These are phyloP conservation scores for Cardiocondyla obscurior DNA, from an alignment of 1,140 invertebrate species.

Conservation along the genomic window DNA sequence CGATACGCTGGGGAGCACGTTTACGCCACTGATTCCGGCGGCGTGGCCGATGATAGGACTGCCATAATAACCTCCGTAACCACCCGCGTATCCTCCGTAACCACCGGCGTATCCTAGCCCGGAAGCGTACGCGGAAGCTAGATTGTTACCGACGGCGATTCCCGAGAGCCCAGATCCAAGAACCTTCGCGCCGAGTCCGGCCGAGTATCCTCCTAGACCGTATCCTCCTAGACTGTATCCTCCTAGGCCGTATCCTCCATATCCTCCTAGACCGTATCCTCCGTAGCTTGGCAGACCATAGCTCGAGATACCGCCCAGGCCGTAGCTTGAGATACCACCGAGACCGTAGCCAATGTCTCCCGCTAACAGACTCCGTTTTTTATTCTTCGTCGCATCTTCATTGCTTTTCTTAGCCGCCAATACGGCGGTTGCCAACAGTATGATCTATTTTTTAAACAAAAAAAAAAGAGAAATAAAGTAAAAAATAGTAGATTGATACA, in stretches of 20 bases:
- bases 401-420: background rate
- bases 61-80: conserved; percentile 18
- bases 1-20: background rate
- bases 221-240: background rate
- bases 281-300: background rate
- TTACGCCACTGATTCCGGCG: background rate
- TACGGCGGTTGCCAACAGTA: conserved; percentile 41
- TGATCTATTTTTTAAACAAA: conserved; percentile 2
- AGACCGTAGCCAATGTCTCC: background rate
- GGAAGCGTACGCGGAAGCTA: background rate
- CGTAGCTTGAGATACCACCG: background rate
- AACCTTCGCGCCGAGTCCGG: background rate
- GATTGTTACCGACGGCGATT: background rate
- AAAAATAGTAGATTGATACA: background rate
- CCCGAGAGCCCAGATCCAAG: conserved; percentile 14
- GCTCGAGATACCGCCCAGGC: background rate
- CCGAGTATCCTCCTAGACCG: background rate
- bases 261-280: background rate
- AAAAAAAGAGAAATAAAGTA: no score
- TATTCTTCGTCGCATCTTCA: background rate
- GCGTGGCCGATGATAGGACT: conserved; percentile 5
- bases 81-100: background rate
- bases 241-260: background rate
- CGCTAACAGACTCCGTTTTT: background rate
- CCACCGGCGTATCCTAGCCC: conserved; percentile 14